These are phyloP conservation scores for Pangasius macronema DNA, from an alignment of 2,797 vertebrate species.

Conservation along the genomic window DNA sequence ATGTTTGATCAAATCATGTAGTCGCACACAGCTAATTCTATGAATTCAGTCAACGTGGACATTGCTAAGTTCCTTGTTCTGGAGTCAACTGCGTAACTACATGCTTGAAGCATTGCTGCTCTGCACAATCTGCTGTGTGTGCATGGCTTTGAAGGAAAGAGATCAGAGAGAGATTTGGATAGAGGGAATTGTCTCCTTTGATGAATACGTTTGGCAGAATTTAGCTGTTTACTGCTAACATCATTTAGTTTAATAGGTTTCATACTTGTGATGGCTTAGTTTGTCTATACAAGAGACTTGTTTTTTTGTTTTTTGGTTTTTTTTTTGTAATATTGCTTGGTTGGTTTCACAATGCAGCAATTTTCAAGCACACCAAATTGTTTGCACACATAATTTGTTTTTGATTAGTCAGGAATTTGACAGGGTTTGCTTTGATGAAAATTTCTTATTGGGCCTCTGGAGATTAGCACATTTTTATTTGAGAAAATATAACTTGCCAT, in stretches of 20 bases:
- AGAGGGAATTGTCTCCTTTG: background rate
- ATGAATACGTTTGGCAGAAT: background rate
- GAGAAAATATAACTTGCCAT: background rate
- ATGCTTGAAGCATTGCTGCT: background rate
- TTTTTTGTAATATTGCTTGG: background rate
- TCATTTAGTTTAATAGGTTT: background rate
- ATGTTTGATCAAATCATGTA: background rate
- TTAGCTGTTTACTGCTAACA: background rate
- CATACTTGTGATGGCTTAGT: background rate
- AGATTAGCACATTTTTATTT: background rate
- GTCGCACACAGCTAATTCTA: background rate
- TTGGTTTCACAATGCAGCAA: background rate
- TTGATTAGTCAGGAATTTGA: slow-evolving; percentile 11
- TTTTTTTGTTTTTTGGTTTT: background rate
- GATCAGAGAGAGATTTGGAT: background rate
- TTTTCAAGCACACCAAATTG: background rate
- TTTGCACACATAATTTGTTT: background rate
- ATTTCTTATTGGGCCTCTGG: background rate
- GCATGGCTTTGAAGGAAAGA: background rate
- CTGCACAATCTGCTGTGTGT: background rate
- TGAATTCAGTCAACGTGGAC: background rate
- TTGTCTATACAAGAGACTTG: background rate
- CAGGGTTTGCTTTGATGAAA: background rate
- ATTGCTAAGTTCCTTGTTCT: background rate
- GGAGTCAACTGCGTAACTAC: background rate